Base-by-base conservation (phyloP, 2,113 vertebrate genomes). In the Menidia beryllina region DNA sequence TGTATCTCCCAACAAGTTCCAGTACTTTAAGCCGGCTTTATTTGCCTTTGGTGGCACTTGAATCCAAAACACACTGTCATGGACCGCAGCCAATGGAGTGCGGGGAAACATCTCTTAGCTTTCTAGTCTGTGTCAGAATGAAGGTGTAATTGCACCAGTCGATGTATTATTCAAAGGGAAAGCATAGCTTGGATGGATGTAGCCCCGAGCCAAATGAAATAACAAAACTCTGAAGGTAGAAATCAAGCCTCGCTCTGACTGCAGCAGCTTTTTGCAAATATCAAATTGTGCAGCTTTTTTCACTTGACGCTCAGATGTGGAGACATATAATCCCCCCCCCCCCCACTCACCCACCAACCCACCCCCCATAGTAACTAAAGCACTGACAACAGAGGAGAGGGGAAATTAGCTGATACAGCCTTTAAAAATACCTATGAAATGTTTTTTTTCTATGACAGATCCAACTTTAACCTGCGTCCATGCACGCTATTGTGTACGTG, bases 1-100 rank as follows among this genome's bases (percentile, higher is more conserved):
- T 88, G 86, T 87, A 85, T 87, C 78, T 72, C 74, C 77, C 79
- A 86, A 87, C 81, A 83, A 74, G 72, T 84, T 71, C 23, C 54
- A 70, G 21, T 61, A 53, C 72, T 87, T 78, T 81, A 72, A 80
- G 77, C 52, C 51, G 36, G 56, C 48, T 72, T 57, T 67, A 62
- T 25, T 30, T 5, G 56, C 47, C 61, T 73, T 2, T 55, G 65
- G 74, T 23, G 4, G 66, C 43, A 19, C 57, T 4, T 45, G 54
- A 36, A 57, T 82, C 72, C 20, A 3, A 47, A 59, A 69, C 70
- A 65, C 69, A 81, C 74, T 53, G 49, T 72, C 30, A 14, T 69
- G 69, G 62, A 75, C 61, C 41, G 66, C 39, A 57, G 78, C 70
- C 85, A 81, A 62, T 83, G 71, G 60, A 82, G 70, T 65, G 69